phyloP scores from a whole-genome alignment of 2,113 vertebrate species.

The Bagarius yarrelli region DNA sequence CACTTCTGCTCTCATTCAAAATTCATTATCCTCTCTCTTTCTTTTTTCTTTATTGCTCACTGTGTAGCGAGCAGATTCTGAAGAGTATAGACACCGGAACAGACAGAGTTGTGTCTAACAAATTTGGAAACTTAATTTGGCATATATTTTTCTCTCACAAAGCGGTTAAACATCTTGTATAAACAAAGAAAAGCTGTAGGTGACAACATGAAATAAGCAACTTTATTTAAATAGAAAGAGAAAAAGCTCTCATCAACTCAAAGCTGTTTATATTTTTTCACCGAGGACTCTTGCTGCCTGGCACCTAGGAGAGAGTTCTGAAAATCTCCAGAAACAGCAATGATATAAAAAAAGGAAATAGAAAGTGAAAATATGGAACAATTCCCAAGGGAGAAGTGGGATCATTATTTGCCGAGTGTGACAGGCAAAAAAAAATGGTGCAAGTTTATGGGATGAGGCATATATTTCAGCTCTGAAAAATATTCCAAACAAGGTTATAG shows the following conservation, averaged over 20 bases:
- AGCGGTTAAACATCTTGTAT: neutral
- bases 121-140: slow-evolving; percentile 25
- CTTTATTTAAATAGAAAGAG: slow-evolving; percentile 14
- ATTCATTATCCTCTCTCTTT: slow-evolving; percentile 50
- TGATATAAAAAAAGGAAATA: slow-evolving; percentile 48
- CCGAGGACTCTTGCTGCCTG: slow-evolving; percentile 5
- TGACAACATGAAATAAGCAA: slow-evolving; percentile 9
- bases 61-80: slow-evolving; percentile 11
- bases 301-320: slow-evolving; percentile 5
- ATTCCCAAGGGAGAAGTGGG: slow-evolving; percentile 58
- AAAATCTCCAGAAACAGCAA: slow-evolving; percentile 26
- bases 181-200: slow-evolving; percentile 15
- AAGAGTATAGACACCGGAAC: neutral
- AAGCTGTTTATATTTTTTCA: slow-evolving; percentile 9
- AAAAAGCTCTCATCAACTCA: neutral
- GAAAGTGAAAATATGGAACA: slow-evolving; percentile 56
- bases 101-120: slow-evolving; percentile 5
- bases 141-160: neutral
- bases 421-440: slow-evolving; percentile 54
- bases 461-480: slow-evolving; percentile 27
- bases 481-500: slow-evolving; percentile 33
- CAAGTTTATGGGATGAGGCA: slow-evolving; percentile 51
- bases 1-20: slow-evolving; percentile 55
- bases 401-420: slow-evolving; percentile 56
- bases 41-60: slow-evolving; percentile 50